These are phyloP conservation scores for Poecilobothrus nobilitatus DNA, from an alignment of 2,888 invertebrate species.

Conservation along the genomic window DNA sequence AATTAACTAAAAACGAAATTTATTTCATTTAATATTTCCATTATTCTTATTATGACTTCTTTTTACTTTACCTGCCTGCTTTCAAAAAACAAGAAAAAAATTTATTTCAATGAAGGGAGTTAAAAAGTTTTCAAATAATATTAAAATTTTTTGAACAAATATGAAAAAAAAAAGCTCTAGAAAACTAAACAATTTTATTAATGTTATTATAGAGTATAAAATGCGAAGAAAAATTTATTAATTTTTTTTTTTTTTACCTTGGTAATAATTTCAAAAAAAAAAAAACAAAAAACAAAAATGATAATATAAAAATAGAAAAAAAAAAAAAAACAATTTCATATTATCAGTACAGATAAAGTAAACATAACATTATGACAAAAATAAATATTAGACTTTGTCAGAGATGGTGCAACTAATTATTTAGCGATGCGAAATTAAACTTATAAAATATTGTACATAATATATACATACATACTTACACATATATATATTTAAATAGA, in stretches of 20 bases:
- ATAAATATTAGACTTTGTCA: not conserved
- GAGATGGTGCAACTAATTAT: not conserved
- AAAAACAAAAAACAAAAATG: not conserved
- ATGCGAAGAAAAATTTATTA: too few species aligned
- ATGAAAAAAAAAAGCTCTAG: too few species aligned
- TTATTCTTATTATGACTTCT: not conserved
- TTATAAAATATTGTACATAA: not conserved
- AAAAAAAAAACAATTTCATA: not conserved
- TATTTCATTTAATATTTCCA: not conserved
- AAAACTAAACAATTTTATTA: too few species aligned
- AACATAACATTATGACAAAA: not conserved
- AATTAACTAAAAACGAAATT: slow-evolving; percentile 1
- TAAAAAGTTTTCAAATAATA: too few species aligned
- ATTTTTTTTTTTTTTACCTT: slow-evolving; percentile 1
- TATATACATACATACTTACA: too few species aligned
- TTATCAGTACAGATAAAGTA: slow-evolving; percentile 3
- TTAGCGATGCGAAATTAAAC: not conserved
- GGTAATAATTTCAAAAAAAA: not conserved
- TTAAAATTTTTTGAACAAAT: too few species aligned
- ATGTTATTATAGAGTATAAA: too few species aligned
- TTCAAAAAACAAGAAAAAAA: too few species aligned
- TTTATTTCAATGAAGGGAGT: too few species aligned
- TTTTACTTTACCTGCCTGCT: too few species aligned
- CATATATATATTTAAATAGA: too few species aligned
- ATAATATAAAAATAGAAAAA: not conserved